Percentiles rank a stretch among this genome's conserved stretches.
Conservation (phyloP, 2,888 invertebrate species). For the Hyposoter dolosus region DNA sequence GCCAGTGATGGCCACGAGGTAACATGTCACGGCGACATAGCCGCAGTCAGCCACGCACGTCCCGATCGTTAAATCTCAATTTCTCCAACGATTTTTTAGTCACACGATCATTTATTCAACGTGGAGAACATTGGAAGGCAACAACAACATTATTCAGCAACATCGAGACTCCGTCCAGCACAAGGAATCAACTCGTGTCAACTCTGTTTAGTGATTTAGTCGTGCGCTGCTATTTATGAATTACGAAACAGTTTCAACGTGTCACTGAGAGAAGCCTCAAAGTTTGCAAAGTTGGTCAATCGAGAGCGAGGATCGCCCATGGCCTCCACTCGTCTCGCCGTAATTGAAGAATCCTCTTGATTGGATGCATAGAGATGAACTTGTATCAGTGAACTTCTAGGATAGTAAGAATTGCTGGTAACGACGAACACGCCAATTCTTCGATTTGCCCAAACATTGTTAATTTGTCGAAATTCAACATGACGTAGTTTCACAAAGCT, state of each 20-base stretch:
- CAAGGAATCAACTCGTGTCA: constrained; percentile 8
- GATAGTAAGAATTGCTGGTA: constrained; percentile 6
- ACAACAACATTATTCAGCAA: constrained; percentile 14
- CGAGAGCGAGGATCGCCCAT: constrained; percentile 29
- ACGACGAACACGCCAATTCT: not conserved
- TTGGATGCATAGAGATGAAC: constrained; percentile 51
- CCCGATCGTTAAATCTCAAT: not conserved
- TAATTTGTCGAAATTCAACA: not conserved
- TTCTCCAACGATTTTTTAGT: not conserved
- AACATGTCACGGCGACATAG: constrained; percentile 83
- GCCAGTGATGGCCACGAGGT: constrained; percentile 80
- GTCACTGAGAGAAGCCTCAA: constrained; percentile 43
- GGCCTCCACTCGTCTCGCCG: constrained; percentile 44
- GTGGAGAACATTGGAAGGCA: not conserved
- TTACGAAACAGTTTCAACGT: constrained; percentile 56
- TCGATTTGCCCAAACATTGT: not conserved
- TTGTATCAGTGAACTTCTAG: constrained; percentile 12
- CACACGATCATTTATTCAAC: constrained; percentile 3
- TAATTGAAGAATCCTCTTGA: constrained; percentile 46
- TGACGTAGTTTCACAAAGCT: not conserved
- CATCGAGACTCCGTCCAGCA: not conserved
- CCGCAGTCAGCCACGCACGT: constrained; percentile 67
- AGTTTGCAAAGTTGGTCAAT: constrained; percentile 61
- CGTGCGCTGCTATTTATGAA: constrained; percentile 49
- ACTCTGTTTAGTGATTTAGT: constrained; percentile 13